Evolutionary conservation across 2,797 vertebrate genomes (phyloP), one percentile per base, ranked within the genome.

Genomic region (Limnodromus scolopaceus): DNA sequence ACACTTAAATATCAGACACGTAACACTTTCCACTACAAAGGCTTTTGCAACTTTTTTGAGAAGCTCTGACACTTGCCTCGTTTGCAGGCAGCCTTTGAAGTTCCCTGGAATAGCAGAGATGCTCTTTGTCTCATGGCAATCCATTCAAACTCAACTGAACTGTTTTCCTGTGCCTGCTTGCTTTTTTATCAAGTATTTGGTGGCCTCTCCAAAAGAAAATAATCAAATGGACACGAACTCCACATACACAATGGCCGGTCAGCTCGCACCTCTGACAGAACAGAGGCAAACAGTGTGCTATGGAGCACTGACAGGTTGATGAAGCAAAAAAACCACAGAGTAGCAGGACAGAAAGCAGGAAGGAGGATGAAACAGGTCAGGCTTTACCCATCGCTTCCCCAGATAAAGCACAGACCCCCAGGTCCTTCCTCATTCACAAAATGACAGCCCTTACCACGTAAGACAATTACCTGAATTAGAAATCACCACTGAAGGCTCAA

Each of bases 11-110:
- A 92, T 17, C 74, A 87, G 60, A 60, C 53, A 74, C 22, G 2
- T 22, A 93, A 82, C 66, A 84, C 55, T 91, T 92, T 46, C 79
- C 76, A 92, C 87, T 94, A 95, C 79, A 94, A 96, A 96, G 92
- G 68, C 75, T 89, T 89, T 3, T 68, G 38, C 74, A 93, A 90
- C 66, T 84, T 86, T 93, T 81, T 28, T 64, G 53, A 95, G 75
- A 38, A 84, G 85, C 87, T 92, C 66, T 89, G 87, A 88, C 89
- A 93, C 66, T 84, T 53, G 54, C 18, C 83, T 91, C 0, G 0
- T 85, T 89, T 91, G 66, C 88, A 92, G 38, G 78, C 58, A 91
- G 77, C 55, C 93, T 95, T 92, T 96, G 80, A 95, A 95, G 90
- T 57, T 92, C 60, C 43, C 43, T 32, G n/a, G 41, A 89, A 86